phyloP scores from a whole-genome alignment of 1,140 invertebrate genomes.

The Pogonognathellus flavescens region DNA sequence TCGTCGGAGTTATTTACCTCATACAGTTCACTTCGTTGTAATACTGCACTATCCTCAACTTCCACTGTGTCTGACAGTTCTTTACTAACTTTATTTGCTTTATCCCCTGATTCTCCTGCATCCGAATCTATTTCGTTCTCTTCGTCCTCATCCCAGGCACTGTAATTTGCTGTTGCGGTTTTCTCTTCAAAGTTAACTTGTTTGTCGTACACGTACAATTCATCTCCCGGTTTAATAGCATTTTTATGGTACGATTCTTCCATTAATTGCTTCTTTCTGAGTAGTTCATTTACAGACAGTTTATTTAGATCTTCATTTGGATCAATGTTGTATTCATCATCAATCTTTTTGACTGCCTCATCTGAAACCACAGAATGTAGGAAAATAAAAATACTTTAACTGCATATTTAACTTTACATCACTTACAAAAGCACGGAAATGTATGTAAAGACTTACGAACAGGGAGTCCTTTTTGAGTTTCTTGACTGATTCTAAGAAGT shows the following conservation, averaged over 20 bases:
- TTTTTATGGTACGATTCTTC: slow-evolving; percentile 58
- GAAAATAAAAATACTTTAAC: too few species aligned
- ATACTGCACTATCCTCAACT: slow-evolving; percentile 17
- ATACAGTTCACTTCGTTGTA: background rate
- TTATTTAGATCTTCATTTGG: slow-evolving; percentile 63
- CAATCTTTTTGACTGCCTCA: slow-evolving; percentile 46
- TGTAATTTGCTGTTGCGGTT: slow-evolving; percentile 4
- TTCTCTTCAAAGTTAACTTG: slow-evolving; percentile 50
- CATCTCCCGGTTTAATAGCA: slow-evolving; percentile 51
- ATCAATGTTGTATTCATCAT: slow-evolving; percentile 57
- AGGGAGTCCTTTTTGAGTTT: slow-evolving; percentile 58
- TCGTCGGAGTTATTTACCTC: background rate
- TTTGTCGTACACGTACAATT: slow-evolving; percentile 60
- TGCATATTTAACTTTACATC: too few species aligned
- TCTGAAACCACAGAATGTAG: slow-evolving; percentile 16
- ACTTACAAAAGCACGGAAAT: too few species aligned
- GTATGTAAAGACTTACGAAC: background rate
- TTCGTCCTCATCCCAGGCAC: slow-evolving; percentile 62
- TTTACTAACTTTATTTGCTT: background rate
- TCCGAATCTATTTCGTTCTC: background rate
- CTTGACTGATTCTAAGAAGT: slow-evolving; percentile 62
- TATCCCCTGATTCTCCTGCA: background rate
- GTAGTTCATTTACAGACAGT: slow-evolving; percentile 45
- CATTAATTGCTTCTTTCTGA: slow-evolving; percentile 56
- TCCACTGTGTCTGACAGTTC: background rate